Evolutionary conservation across 2,797 vertebrate genomes (phyloP).

Genomic region (Artibeus lituratus): DNA sequence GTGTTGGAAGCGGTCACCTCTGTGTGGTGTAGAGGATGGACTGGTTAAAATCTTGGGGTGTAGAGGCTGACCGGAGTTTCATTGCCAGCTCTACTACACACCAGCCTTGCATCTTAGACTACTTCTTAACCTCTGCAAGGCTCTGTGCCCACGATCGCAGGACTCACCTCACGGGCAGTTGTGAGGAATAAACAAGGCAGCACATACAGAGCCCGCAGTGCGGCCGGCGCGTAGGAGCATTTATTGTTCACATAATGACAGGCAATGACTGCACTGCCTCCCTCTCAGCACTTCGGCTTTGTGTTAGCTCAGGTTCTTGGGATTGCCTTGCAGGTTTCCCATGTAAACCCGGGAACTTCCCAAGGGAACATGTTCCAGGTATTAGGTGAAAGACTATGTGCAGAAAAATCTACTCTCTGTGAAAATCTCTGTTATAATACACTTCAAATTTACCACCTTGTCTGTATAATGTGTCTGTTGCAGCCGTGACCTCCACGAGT

Average conservation of each 20-base stretch:
- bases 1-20: rapidly evolving
- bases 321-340: neutral
- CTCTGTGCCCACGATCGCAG: neutral
- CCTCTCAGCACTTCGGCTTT: neutral
- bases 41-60: neutral
- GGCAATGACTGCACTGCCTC: neutral
- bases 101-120: neutral
- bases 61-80: neutral
- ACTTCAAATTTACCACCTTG: rapidly evolving
- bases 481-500: slow-evolving; percentile 89
- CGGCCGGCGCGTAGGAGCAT: rapidly evolving
- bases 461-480: neutral
- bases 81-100: neutral
- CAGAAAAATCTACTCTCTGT: neutral
- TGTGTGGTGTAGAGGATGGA: neutral
- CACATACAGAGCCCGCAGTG: rapidly evolving
- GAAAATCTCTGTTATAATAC: neutral
- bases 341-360: neutral
- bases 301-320: neutral
- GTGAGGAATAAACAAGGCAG: neutral
- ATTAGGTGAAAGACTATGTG: neutral
- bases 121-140: neutral
- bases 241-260: neutral
- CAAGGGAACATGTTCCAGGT: neutral
- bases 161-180: rapidly evolving